These are phyloP conservation scores for Rhinoraja longicauda DNA, from an alignment of 2,797 vertebrate genomes.

Conservation along the genomic window DNA sequence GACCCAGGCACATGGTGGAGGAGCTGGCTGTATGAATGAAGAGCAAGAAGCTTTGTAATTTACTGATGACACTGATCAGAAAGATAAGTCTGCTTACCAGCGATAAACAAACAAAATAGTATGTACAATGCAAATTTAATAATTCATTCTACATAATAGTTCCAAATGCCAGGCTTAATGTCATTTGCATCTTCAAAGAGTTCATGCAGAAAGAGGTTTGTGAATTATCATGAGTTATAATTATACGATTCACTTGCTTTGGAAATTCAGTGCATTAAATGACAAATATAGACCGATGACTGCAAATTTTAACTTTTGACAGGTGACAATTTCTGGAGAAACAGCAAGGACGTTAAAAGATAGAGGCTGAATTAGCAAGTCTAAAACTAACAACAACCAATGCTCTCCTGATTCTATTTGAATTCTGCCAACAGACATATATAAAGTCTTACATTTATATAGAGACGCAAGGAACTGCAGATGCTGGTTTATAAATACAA, in stretches of 20 bases:
- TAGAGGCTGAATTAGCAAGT: background rate
- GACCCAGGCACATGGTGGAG: background rate
- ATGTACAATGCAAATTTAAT: background rate
- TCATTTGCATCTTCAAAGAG: background rate
- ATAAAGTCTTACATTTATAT: background rate
- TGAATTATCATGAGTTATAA: background rate
- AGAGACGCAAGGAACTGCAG: no score
- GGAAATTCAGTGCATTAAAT: conserved; percentile 4
- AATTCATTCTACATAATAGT: background rate
- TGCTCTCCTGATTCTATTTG: background rate
- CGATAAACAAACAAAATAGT: background rate
- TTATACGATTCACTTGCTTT: background rate
- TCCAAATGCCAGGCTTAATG: conserved; percentile 15
- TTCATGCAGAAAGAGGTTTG: background rate
- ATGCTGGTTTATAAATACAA: no score
- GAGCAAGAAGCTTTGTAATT: background rate
- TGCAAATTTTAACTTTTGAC: background rate
- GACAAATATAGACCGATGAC: background rate
- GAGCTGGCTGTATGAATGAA: no score
- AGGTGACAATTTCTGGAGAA: background rate
- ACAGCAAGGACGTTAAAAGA: background rate
- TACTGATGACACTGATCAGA: background rate
- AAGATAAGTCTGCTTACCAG: background rate
- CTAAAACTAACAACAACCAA: background rate
- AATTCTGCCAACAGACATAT: background rate